Evolutionary conservation across 2,113 vertebrate genomes (phyloP).

Genomic region (Ovibos moschatus): DNA sequence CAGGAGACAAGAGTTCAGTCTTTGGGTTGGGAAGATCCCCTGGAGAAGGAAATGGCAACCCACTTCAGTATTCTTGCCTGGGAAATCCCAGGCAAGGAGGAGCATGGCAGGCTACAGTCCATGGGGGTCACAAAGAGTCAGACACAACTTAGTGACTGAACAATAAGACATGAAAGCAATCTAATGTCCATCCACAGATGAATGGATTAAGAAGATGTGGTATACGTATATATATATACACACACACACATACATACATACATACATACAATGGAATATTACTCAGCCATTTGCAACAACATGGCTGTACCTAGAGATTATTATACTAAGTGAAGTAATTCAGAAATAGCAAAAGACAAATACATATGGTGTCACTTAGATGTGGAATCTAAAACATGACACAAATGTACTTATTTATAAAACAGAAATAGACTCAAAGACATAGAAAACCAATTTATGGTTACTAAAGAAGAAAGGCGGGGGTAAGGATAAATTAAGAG

Average conservation of each 20-base stretch:
- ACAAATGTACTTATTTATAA: neutral
- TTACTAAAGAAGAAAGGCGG: neutral
- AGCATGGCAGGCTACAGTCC: neutral
- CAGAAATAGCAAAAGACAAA: neutral
- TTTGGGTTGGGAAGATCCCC: neutral
- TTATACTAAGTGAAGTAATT: neutral
- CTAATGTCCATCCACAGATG: neutral
- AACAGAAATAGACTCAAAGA: neutral
- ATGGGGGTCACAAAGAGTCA: neutral
- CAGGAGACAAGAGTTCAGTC: neutral
- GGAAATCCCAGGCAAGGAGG: neutral
- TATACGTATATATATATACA: neutral
- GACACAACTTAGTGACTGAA: neutral
- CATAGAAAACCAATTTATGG: neutral
- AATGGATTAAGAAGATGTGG: neutral
- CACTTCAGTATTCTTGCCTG: neutral
- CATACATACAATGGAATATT: neutral
- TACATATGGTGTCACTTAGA: neutral
- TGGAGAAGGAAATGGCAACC: neutral
- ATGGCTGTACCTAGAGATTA: neutral
- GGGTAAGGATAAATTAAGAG: neutral
- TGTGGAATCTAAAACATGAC: neutral
- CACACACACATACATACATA: neutral
- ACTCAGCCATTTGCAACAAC: neutral
- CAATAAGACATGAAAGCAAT: neutral